Percentiles rank a stretch among this genome's conserved stretches.
Evolutionary conservation across 2,113 vertebrate genomes (phyloP).

Genomic region (Siniperca knerii): DNA sequence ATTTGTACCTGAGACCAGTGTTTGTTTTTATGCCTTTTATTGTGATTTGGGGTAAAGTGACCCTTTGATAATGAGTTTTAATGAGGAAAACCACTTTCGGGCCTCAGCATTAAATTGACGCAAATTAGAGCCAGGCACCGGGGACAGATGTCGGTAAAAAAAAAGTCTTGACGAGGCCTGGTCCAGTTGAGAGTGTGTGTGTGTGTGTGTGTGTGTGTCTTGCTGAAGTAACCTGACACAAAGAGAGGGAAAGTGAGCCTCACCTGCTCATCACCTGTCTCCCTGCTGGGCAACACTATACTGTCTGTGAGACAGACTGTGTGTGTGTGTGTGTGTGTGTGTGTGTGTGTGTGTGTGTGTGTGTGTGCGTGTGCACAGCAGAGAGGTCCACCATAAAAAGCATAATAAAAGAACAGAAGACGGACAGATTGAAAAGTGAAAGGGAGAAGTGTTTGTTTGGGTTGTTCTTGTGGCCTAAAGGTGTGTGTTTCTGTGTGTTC

Average conservation of each 20-base stretch:
- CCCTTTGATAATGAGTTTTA: neutral
- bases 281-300: slow-evolving; percentile 71
- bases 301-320: slow-evolving; percentile 53
- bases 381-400: neutral
- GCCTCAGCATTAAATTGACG: neutral
- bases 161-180: slow-evolving; percentile 24
- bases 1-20: neutral
- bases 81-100: neutral
- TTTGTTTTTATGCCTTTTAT: neutral
- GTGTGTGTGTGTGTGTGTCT: slow-evolving; percentile 53
- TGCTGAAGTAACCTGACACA: slow-evolving; percentile 81
- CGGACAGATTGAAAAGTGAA: slow-evolving; percentile 20
- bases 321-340: slow-evolving; percentile 60
- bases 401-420: slow-evolving; percentile 16
- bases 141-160: neutral
- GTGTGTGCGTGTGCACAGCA: neutral
- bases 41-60: neutral
- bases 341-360: slow-evolving; percentile 59
- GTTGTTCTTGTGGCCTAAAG: slow-evolving; percentile 15
- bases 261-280: slow-evolving; percentile 73
- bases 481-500: slow-evolving; percentile 9
- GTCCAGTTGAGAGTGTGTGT: slow-evolving; percentile 40
- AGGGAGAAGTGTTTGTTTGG: neutral
- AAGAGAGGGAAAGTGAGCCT: slow-evolving; percentile 79
- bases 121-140: neutral